Evolutionary conservation across 2,113 vertebrate species (phyloP), one percentile per base, ranked within the genome.

Genomic region (Promerops cafer): DNA sequence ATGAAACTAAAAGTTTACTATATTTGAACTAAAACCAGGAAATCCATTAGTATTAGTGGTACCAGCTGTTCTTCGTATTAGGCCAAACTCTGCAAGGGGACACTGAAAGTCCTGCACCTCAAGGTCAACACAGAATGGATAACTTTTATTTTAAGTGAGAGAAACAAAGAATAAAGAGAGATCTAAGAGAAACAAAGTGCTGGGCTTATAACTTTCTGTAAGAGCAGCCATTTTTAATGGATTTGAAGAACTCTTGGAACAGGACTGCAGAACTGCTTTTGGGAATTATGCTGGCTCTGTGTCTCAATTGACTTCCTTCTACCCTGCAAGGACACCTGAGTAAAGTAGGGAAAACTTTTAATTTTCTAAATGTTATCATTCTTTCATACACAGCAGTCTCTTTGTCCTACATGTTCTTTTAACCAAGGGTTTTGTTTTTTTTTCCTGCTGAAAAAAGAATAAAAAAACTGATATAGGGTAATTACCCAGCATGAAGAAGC

Each of bases 21-120:
- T 93, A 89, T 86, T 96, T 97, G 92, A 96, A 95, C 88, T 95
- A 94, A 93, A 94, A 68, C 94, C 95, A 97, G 86, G 90, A 96
- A 95, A 95, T 96, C 93, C 94, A 95, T 96, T 94, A 96, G 88
- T 81, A 83, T 96, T 90, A 96, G 90, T 93, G 83, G 69, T 89
- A 97, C 88, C 88, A 96, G 88, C 88, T 96, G 92, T 92, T 88
- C 47, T 84, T 80, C 64, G 49, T 92, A 52, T 83, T 63, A 81
- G 64, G 50, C 76, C 76, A 95, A 57, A 56, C 57, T 83, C 94
- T 45, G 72, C 44, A 87, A 94, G 59, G 71, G 63, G 76, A 96
- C 76, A 45, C 40, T 86, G 49, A 31, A 92, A 92, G 72, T 70
- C 80, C 79, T 75, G 28, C 20, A 24, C 40, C 53, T 92, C 47